These are phyloP conservation scores for Squalus acanthias DNA, from an alignment of 2,797 vertebrate genomes.

Conservation along the genomic window DNA sequence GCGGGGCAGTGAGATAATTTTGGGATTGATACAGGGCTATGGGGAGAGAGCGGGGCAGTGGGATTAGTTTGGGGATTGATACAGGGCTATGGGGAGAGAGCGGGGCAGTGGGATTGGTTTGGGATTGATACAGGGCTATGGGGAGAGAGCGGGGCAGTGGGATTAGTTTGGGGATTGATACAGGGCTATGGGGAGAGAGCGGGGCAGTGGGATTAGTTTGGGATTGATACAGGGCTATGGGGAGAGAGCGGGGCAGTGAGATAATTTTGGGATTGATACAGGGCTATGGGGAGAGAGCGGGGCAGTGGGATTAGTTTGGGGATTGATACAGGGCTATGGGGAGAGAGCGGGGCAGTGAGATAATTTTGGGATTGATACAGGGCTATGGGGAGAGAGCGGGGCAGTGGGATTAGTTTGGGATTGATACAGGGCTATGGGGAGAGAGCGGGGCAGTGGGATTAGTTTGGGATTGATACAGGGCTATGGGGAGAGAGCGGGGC, in stretches of 20 bases:
- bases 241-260: not conserved
- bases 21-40: not conserved
- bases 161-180: not conserved
- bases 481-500: not conserved
- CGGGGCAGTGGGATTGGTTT: not conserved
- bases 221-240: not conserved
- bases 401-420: not conserved
- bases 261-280: not conserved
- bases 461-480: not conserved
- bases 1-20: not conserved
- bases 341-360: not conserved
- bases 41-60: not conserved
- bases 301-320: not conserved
- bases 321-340: not conserved
- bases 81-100: not conserved
- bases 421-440: not conserved
- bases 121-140: not conserved
- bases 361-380: not conserved
- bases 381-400: not conserved
- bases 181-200: not conserved
- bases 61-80: not conserved
- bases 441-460: not conserved
- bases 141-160: not conserved
- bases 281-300: not conserved
- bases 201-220: not conserved